Percentiles rank a stretch among this genome's conserved stretches.
Conservation (phyloP, 2,113 vertebrate genomes). For the Trematomus loennbergii region DNA sequence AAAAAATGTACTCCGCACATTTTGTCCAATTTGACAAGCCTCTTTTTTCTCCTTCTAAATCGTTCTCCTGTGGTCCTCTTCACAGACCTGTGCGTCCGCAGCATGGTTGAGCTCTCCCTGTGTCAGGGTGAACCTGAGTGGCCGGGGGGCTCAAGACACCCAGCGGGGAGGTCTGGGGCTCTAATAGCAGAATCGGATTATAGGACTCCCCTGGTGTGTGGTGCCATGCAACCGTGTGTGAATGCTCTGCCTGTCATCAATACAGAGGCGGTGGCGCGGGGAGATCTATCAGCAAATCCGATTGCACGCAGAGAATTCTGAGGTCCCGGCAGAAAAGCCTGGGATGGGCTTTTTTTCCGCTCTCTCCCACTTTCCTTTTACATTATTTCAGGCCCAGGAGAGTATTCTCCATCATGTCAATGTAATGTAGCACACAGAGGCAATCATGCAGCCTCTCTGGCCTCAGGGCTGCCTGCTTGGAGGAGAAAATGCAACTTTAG, state of each 20-base stretch:
- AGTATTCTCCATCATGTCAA: conserved; percentile 83
- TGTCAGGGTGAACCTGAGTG: conserved; percentile 64
- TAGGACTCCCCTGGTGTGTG: conserved; percentile 73
- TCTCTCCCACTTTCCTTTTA: conserved; percentile 75
- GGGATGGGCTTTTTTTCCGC: conserved; percentile 50
- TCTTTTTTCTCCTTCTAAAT: conserved; percentile 69
- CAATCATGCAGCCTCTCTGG: conserved; percentile 80
- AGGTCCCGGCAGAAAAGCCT: conserved; percentile 72
- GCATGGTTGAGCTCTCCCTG: conserved; percentile 80
- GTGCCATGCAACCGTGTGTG: conserved; percentile 65
- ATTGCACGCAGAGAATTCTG: conserved; percentile 80
- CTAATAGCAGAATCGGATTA: conserved; percentile 82
- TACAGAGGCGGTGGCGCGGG: conserved; percentile 69
- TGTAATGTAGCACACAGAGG: conserved; percentile 83
- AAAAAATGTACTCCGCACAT: conserved; percentile 53
- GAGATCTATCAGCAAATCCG: conserved; percentile 85
- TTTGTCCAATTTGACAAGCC: conserved; percentile 64
- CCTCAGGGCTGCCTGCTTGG: conserved; percentile 71
- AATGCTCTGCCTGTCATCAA: conserved; percentile 82
- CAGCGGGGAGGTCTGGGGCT: conserved; percentile 80
- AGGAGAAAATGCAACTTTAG: conserved; percentile 81
- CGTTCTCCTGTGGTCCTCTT: conserved; percentile 62
- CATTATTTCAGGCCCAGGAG: conserved; percentile 82
- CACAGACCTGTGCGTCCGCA: conserved; percentile 76
- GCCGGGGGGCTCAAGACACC: conserved; percentile 69